Evolutionary conservation across 30 jellyfish, hydroid and myxozoan species (phyloP).

Genomic region (Sanderia malayensis): DNA sequence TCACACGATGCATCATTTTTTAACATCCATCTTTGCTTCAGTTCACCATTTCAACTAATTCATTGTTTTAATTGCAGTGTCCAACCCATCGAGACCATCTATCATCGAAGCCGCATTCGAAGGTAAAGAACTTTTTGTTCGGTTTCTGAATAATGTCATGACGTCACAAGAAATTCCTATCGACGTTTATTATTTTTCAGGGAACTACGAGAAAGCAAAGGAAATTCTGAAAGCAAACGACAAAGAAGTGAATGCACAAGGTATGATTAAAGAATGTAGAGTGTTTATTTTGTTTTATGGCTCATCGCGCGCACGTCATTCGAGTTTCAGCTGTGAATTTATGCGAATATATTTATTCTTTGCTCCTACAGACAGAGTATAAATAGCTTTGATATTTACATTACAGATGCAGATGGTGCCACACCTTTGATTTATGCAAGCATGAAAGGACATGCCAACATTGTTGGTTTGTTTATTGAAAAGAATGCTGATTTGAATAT

Average conservation of each 20-base stretch:
- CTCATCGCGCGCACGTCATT: too few species aligned
- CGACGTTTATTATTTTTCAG: slow-evolving; percentile 16
- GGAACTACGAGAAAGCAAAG: slow-evolving; percentile 47
- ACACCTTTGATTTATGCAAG: slow-evolving; percentile 95
- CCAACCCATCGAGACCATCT: slow-evolving; percentile 56
- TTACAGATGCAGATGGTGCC: slow-evolving; percentile 90
- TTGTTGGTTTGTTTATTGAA: slow-evolving; percentile 61
- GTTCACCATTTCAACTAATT: not conserved
- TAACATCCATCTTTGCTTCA: not conserved
- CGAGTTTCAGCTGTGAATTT: too few species aligned
- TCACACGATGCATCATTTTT: not conserved
- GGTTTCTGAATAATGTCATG: not conserved
- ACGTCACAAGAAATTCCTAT: not conserved
- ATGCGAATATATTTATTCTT: too few species aligned
- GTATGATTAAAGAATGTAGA: slow-evolving; percentile 4
- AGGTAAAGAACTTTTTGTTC: slow-evolving; percentile 30
- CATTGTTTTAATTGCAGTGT: slow-evolving; percentile 16
- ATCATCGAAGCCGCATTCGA: slow-evolving; percentile 77
- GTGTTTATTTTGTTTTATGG: not conserved
- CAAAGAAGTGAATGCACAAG: slow-evolving; percentile 69
- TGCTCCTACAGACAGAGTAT: too few species aligned
- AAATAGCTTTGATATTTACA: too few species aligned
- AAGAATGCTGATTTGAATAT: slow-evolving; percentile 79
- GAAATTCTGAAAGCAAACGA: slow-evolving; percentile 42
- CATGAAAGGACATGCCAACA: slow-evolving; percentile 78